Conservation (phyloP, 1,140 invertebrate species). For the Drosophila guanche region DNA sequence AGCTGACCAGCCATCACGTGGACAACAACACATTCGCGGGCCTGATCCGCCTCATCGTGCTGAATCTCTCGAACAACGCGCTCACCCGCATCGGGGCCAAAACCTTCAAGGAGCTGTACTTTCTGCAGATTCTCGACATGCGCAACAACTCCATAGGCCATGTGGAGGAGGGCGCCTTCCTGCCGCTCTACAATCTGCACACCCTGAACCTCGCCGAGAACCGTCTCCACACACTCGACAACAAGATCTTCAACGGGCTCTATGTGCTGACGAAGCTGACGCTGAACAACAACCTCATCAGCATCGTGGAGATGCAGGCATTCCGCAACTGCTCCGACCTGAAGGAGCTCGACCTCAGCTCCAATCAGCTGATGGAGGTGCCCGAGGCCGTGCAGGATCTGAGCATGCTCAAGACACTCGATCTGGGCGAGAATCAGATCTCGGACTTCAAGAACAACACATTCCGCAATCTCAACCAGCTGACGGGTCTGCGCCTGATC, state of each 20-base stretch:
- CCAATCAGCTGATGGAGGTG: slow-evolving; percentile 89
- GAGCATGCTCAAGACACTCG: slow-evolving; percentile 90
- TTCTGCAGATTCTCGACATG: slow-evolving; percentile 91
- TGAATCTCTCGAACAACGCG: slow-evolving; percentile 89
- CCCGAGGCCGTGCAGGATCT: slow-evolving; percentile 90
- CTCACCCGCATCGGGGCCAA: slow-evolving; percentile 87
- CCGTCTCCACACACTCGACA: slow-evolving; percentile 89
- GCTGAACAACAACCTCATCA: slow-evolving; percentile 90
- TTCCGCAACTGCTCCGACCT: slow-evolving; percentile 92
- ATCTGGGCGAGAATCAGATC: slow-evolving; percentile 92
- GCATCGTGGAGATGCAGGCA: slow-evolving; percentile 89
- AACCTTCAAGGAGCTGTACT: slow-evolving; percentile 92
- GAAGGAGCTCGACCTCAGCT: slow-evolving; percentile 92
- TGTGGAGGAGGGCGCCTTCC: slow-evolving; percentile 91
- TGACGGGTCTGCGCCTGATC: slow-evolving; percentile 91
- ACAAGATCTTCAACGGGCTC: slow-evolving; percentile 91
- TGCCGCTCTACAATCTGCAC: slow-evolving; percentile 92
- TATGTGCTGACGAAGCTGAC: slow-evolving; percentile 91
- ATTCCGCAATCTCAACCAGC: slow-evolving; percentile 89
- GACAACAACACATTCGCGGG: slow-evolving; percentile 88
- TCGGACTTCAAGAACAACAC: slow-evolving; percentile 89
- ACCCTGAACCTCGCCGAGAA: slow-evolving; percentile 91
- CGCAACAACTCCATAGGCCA: slow-evolving; percentile 90
- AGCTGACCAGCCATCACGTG: slow-evolving; percentile 88
- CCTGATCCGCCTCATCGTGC: slow-evolving; percentile 87